phyloP scores from a whole-genome alignment of 2,888 invertebrate genomes.

The Trypoxylon attenuatum region DNA sequence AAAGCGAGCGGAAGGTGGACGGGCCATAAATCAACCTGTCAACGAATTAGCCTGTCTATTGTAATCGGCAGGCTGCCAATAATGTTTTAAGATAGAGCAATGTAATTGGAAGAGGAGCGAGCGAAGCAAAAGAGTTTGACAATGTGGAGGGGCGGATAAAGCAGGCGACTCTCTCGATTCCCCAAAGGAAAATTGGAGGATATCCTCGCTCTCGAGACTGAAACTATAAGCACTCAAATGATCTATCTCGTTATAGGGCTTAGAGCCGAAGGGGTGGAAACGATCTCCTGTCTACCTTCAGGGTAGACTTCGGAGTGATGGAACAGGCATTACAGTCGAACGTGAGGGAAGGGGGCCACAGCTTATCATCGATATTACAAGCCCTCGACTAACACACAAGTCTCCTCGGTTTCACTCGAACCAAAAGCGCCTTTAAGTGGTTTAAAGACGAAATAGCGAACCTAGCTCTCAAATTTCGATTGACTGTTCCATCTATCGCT shows the following conservation, averaged over 20 bases:
- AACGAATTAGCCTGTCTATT: too few species aligned
- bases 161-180: too few species aligned
- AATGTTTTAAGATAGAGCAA: too few species aligned
- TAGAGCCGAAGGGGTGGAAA: constrained; percentile 58
- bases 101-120: too few species aligned
- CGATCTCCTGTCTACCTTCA: constrained; percentile 55
- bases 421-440: constrained; percentile 30
- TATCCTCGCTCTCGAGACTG: constrained; percentile 37
- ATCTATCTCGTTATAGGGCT: constrained; percentile 69
- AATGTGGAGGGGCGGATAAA: too few species aligned
- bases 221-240: constrained; percentile 62
- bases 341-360: constrained; percentile 60
- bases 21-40: too few species aligned
- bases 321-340: constrained; percentile 65
- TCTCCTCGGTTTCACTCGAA: constrained; percentile 33
- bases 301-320: constrained; percentile 58
- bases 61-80: too few species aligned
- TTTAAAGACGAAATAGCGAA: neutral
- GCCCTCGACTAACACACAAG: constrained; percentile 54
- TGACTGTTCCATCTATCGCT: too few species aligned
- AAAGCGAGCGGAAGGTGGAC: too few species aligned
- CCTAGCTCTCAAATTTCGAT: too few species aligned
- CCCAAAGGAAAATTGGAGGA: constrained; percentile 48
- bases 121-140: too few species aligned
- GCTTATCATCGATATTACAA: constrained; percentile 70